Conservation (phyloP, 2,797 vertebrate species). For the Sparus aurata region DNA sequence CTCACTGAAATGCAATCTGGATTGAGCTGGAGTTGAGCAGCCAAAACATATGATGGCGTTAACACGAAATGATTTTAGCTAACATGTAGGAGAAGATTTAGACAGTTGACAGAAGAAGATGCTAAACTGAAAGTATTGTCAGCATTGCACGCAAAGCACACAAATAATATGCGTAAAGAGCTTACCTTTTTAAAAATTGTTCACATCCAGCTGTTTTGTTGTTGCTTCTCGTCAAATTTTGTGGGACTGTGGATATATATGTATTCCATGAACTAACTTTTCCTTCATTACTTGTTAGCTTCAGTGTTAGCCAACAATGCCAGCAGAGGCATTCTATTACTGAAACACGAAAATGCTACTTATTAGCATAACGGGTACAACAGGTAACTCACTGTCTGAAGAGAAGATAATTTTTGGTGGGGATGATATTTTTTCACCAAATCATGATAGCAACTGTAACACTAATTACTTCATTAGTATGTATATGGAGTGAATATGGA, state of each 20-base stretch:
- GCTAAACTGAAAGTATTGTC: neutral
- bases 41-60: neutral
- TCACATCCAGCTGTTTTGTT: neutral
- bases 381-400: neutral
- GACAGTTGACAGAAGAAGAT: neutral
- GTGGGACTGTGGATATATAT: neutral
- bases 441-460: neutral
- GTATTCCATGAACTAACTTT: neutral
- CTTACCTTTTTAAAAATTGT: neutral
- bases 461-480: neutral
- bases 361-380: neutral
- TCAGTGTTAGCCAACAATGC: too few relatives aligned
- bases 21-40: neutral
- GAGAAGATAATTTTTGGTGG: neutral
- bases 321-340: neutral
- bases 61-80: too few relatives aligned
- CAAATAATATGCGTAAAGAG: too few relatives aligned
- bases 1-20: neutral
- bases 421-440: neutral
- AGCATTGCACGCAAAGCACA: neutral
- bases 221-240: neutral
- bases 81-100: neutral
- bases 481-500: too few relatives aligned
- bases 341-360: neutral
- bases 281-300: neutral